A percentile compares a stretch with the other conserved stretches of the same genome.
Conservation (phyloP, 2,797 vertebrate genomes). For the Atherinosoma microstoma region DNA sequence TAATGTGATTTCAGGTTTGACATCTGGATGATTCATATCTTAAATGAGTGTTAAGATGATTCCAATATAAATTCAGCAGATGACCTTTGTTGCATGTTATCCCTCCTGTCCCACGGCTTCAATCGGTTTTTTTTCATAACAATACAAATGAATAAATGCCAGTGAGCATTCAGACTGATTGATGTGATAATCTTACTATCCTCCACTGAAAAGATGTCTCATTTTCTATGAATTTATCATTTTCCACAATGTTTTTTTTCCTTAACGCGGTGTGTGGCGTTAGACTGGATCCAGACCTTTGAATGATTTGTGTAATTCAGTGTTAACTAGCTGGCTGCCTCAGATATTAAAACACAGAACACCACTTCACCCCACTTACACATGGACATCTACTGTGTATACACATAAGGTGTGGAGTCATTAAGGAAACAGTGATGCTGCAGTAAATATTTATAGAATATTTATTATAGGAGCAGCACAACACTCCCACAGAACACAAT, state of each 20-base stretch:
- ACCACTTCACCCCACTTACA: neutral
- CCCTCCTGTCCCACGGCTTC: neutral
- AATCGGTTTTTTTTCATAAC: no score
- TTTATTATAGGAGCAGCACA: neutral
- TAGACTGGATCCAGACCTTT: neutral
- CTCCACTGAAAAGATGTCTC: neutral
- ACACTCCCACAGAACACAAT: neutral
- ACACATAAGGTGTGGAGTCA: neutral
- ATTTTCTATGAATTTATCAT: neutral
- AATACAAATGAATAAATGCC: no score
- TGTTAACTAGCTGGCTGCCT: neutral
- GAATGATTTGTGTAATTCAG: neutral
- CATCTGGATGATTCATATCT: no score
- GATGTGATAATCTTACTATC: neutral
- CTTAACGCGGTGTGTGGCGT: neutral
- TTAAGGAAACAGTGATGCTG: neutral
- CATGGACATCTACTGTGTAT: neutral
- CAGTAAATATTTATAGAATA: accelerated
- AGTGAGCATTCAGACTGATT: neutral
- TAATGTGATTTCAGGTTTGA: no score
- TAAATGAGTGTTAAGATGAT: no score
- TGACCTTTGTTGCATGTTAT: neutral
- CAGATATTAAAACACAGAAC: neutral
- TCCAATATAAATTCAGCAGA: neutral
- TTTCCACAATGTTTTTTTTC: neutral